Evolutionary conservation across 1,140 invertebrate genomes (phyloP).

Genomic region (Zaprionus kolodkinae): DNA sequence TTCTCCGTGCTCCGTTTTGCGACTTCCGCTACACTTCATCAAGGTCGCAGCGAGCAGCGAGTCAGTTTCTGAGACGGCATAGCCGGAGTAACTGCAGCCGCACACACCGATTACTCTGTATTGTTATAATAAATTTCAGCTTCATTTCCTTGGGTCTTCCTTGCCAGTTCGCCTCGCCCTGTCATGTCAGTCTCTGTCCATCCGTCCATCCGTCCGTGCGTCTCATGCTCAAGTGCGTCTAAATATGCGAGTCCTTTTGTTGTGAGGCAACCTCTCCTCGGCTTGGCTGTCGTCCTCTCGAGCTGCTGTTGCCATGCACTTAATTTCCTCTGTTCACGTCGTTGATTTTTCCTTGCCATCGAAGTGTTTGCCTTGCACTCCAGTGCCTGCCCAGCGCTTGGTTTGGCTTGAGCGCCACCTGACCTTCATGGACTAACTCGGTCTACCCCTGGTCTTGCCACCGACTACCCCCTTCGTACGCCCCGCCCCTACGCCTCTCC

Average conservation of each 20-base stretch:
- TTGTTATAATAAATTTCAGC: slow-evolving; percentile 80
- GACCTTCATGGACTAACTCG: slow-evolving; percentile 25
- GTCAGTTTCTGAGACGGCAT: not conserved
- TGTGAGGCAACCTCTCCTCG: slow-evolving; percentile 30
- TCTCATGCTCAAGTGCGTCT: slow-evolving; percentile 48
- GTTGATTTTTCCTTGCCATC: slow-evolving; percentile 54
- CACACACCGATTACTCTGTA: slow-evolving; percentile 66
- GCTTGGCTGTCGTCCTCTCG: slow-evolving; percentile 5
- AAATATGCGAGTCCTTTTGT: slow-evolving; percentile 63
- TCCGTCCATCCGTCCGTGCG: slow-evolving; percentile 4
- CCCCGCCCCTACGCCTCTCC: not conserved
- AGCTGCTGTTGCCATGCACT: slow-evolving; percentile 57
- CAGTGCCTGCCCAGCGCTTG: slow-evolving; percentile 43
- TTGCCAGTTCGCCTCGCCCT: not conserved
- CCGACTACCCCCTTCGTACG: not conserved
- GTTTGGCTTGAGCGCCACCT: slow-evolving; percentile 31
- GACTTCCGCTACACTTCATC: slow-evolving; percentile 48
- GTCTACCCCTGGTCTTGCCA: not conserved
- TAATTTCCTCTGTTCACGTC: slow-evolving; percentile 71
- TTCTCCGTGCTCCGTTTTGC: slow-evolving; percentile 41
- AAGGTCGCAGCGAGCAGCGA: not conserved
- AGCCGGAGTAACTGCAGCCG: slow-evolving; percentile 20
- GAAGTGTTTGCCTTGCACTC: slow-evolving; percentile 74
- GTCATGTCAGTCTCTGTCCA: too few relatives aligned
- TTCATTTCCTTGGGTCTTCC: slow-evolving; percentile 67